Base-by-base conservation (phyloP, 1,140 invertebrate genomes). In the Drosophila mauritiana region DNA sequence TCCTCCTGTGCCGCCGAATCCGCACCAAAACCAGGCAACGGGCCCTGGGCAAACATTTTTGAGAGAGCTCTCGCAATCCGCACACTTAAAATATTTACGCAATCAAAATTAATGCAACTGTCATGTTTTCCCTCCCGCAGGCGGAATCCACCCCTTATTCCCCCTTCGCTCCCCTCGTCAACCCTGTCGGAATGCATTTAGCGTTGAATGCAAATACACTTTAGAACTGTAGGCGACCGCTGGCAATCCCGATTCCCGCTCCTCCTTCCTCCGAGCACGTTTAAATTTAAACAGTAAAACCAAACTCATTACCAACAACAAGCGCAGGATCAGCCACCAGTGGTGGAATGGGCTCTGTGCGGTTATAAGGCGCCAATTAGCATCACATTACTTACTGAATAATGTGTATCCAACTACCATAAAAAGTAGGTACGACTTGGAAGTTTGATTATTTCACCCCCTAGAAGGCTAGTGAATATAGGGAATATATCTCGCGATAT, bases 61-160 rank as follows among this genome's bases (percentile, higher is more conserved):
- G 62, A 48, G 36, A 70, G 62, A 72, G 67, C 58, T 45, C 55
- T 69, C 68, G 45, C 62, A 84, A 64, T 89, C 73, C 73, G 69
- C 77, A 83, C 79, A 83, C 80, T 89, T 89, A 78, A 89, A 89
- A 89, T 84, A 84, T 89, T 84, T 83, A 68, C 73, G 85, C 80
- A 89, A 89, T 89, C 85, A 90, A 78, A 89, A 89, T 89, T 89
- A 89, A 89, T 89, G 84, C 84, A 89, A 89, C 84, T 89, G 84
- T 89, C 84, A 90, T 89, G 84, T 89, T 82, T 79, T 63, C 59
- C 43, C 53, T 46, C 53, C 22, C 59, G 45, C 58, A 53, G 67
- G 42, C 73, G 49, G 49, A 15, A 51, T 34, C 27, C 48, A 17
- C 31, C 52, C 27, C 17, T 11, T 36, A 22, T 10, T 12, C 36